phyloP scores from a whole-genome alignment of 2,113 vertebrate genomes.

The Lophura nycthemera region DNA sequence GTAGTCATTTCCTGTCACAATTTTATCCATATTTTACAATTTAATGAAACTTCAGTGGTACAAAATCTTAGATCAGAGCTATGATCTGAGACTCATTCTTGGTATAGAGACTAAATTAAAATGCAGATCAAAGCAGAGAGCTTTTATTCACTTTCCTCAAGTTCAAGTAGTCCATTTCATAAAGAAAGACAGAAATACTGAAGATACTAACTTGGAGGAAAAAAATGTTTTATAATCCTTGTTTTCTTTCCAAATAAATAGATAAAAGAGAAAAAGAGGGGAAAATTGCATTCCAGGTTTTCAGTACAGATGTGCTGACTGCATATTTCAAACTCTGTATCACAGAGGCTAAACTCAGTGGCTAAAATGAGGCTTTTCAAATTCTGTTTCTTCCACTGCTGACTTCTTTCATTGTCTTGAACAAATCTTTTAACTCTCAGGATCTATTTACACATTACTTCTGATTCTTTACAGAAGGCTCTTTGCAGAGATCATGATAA shows the following conservation, averaged over 20 bases:
- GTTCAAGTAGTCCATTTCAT: background rate
- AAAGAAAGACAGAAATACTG: background rate
- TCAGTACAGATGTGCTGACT: background rate
- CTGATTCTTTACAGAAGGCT: background rate
- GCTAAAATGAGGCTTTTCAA: background rate
- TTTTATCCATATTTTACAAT: slow-evolving; percentile 25
- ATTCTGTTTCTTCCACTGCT: background rate
- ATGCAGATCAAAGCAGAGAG: background rate
- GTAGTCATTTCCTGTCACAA: background rate
- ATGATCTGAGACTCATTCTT: background rate
- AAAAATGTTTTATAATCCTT: background rate
- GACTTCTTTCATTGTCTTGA: background rate
- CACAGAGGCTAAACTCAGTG: background rate
- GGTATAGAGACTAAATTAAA: background rate
- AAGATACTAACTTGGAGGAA: background rate
- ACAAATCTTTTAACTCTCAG: background rate
- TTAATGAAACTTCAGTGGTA: slow-evolving; percentile 36
- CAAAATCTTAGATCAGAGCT: background rate
- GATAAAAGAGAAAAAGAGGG: no score
- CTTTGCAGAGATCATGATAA: background rate
- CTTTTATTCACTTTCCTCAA: background rate
- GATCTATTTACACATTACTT: background rate
- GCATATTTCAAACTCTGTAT: background rate
- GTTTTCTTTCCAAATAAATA: background rate
- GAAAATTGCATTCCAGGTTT: background rate